A percentile compares a stretch with the other conserved stretches of the same genome.
Conservation (phyloP, 2,797 vertebrate species). For the Thaleichthys pacificus region DNA sequence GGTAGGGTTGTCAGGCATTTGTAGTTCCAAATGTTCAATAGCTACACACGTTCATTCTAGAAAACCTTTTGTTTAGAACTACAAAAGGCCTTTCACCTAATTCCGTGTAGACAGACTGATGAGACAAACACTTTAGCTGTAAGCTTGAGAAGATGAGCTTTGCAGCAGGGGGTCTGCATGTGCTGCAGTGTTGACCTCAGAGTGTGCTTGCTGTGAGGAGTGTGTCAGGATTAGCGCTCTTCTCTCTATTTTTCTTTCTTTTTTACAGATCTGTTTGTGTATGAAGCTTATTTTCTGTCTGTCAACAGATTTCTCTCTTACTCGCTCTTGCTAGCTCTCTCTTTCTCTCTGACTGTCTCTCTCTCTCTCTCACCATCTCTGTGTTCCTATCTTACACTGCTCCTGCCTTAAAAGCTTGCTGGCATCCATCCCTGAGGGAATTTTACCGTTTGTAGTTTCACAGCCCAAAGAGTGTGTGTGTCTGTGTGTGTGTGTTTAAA, state of each 20-base stretch:
- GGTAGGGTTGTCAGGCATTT: too few species aligned
- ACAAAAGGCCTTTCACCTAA: not conserved
- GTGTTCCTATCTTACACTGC: not conserved
- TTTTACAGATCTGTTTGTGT: too few species aligned
- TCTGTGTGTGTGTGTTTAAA: too few species aligned
- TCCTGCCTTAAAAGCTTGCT: not conserved
- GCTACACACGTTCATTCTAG: not conserved
- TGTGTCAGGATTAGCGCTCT: not conserved
- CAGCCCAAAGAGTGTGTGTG: too few species aligned
- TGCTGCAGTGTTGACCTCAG: too few species aligned
- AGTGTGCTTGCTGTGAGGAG: too few species aligned
- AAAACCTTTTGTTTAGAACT: not conserved
- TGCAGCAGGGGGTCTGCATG: not conserved
- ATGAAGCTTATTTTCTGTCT: not conserved
- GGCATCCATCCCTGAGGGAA: not conserved
- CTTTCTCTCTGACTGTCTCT: not conserved
- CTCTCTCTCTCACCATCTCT: not conserved
- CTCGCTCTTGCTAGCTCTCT: not conserved
- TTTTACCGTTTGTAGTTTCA: too few species aligned
- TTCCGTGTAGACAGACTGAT: not conserved
- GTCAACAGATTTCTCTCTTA: too few species aligned
- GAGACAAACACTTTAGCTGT: slow-evolving; percentile 13
- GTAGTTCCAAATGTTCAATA: too few species aligned
- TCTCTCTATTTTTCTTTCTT: too few species aligned
- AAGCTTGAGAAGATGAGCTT: slow-evolving; percentile 16